Base-by-base conservation (phyloP, 2,888 invertebrate species). In the Gymnocheta viridis region DNA sequence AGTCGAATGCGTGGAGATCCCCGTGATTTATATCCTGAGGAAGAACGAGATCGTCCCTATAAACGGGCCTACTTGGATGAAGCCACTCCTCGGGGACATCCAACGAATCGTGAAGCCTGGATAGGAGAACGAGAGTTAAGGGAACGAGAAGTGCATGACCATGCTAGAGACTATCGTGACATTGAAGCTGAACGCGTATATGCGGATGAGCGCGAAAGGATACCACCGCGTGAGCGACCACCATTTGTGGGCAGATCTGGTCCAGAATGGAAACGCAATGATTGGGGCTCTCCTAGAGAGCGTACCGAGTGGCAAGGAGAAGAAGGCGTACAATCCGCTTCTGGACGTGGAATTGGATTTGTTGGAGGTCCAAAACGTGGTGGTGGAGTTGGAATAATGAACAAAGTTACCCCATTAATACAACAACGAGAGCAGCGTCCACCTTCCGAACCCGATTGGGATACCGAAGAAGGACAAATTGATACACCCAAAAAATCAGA, bases 361-460 rank as follows among this genome's bases (percentile, higher is more conserved):
- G 87, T 90, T 27, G 90, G 90, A 3, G 90, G 91, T 0, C 89
- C 90, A 9, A 91, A 90, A 69, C 88, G 90, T 3, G 88, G 87
- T 54, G 82, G 79, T n/a, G 54, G 54, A n/a, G 69, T 62, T 38
- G 85, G 44, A 24, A 32, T 83, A 10, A 70, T 70, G 6, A 62
- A 29, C 64, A 86, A 83, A 85, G 74, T 64, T 24, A 58, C 49
- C 32, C 80, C 76, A 56, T 56, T 83, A 32, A 44, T 84, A 22
- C 49, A 85, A 9, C 72, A 82, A 35, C 86, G 87, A 2, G 87
- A 87, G 10, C 86, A 88, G 60, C 89, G 90, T 41, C 88, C 91
- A 0, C 86, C 89, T 2, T 91, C 91, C 0, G 91, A 91, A 77
- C 91, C 91, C 0, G 91, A 91, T 67, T 91, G 91, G 91, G 91